Percentiles rank a stretch among this genome's conserved stretches.
Conservation (phyloP, 2,113 vertebrate species). For the Nasalis larvatus region DNA sequence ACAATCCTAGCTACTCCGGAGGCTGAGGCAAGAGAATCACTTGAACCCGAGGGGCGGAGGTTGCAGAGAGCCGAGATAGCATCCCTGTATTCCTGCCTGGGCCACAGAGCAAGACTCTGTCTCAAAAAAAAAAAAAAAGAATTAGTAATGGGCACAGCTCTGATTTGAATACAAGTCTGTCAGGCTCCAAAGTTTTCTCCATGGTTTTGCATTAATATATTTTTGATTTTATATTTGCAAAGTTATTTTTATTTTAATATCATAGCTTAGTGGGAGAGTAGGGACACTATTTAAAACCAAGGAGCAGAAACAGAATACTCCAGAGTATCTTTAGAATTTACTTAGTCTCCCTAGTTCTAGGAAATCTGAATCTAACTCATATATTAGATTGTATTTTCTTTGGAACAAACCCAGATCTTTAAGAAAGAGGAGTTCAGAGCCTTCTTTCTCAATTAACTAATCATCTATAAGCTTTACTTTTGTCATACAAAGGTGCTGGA, state of each 20-base stretch:
- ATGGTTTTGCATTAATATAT: neutral
- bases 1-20: no score
- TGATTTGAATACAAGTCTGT: neutral
- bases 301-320: neutral
- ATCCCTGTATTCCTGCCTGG: no score
- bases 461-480: neutral
- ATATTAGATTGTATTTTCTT: neutral
- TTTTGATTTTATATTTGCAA: conserved; percentile 18
- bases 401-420: neutral
- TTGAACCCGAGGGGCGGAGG: no score
- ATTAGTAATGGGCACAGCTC: neutral
- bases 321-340: neutral
- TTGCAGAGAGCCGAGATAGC: no score
- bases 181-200: neutral
- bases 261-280: neutral
- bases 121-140: no score
- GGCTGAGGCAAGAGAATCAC: no score
- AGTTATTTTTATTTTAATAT: neutral
- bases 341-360: neutral
- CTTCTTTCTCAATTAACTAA: neutral
- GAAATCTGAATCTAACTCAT: neutral
- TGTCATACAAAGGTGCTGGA: neutral
- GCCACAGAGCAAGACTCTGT: no score
- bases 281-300: neutral
- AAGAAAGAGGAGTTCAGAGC: neutral